Evolutionary conservation across 2,888 invertebrate species (phyloP).

Genomic region (Hydrotaea cyrtoneurina): DNA sequence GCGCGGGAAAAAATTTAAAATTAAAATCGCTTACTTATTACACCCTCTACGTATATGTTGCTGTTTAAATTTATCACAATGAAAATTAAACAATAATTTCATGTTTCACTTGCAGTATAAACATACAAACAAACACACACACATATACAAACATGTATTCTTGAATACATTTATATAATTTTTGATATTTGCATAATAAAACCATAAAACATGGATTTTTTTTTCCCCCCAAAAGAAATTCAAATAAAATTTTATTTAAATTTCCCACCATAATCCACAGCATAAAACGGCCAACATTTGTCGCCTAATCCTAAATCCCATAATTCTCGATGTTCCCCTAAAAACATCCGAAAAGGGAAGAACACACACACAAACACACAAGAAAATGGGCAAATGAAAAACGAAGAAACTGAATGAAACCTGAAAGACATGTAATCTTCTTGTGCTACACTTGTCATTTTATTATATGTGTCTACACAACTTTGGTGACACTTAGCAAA

Average conservation of each 20-base stretch:
- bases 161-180: not conserved
- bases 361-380: not conserved
- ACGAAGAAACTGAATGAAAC: constrained; percentile 6
- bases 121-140: not conserved
- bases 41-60: not conserved
- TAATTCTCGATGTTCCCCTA: not conserved
- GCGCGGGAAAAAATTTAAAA: too few relatives aligned
- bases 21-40: not conserved
- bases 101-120: not conserved
- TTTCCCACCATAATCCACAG: not conserved
- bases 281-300: constrained; percentile 12
- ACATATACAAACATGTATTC: not conserved
- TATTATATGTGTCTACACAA: constrained; percentile 49
- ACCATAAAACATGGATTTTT: not conserved
- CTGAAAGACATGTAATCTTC: constrained; percentile 37
- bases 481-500: constrained; percentile 58
- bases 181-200: constrained; percentile 33
- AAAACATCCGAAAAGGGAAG: not conserved
- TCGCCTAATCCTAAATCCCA: constrained; percentile 15
- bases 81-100: constrained; percentile 4
- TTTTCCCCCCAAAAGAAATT: not conserved
- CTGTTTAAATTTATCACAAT: not conserved
- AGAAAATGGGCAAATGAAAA: not conserved
- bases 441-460: constrained; percentile 33
- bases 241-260: constrained; percentile 23